These are phyloP conservation scores for Bovichtus diacanthus DNA, from an alignment of 2,797 vertebrate species.

Conservation along the genomic window DNA sequence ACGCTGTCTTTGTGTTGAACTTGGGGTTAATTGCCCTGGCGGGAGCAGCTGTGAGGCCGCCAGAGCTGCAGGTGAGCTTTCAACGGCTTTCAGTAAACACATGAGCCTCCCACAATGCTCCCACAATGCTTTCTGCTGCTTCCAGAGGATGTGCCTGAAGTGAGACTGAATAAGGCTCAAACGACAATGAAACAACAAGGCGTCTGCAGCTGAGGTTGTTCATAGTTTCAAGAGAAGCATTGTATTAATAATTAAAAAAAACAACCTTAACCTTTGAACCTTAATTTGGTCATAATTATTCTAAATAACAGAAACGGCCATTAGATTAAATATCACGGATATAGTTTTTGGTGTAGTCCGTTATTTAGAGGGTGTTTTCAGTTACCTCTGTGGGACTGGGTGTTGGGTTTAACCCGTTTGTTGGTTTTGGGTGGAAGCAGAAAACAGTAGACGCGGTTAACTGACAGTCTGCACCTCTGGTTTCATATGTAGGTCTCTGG, in stretches of 20 bases:
- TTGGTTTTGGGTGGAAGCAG: constrained; percentile 66
- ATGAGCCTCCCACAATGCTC: constrained; percentile 62
- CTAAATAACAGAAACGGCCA: not conserved
- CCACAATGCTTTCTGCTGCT: constrained; percentile 62
- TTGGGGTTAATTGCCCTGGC: constrained; percentile 66
- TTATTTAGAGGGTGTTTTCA: constrained; percentile 47
- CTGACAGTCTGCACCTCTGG: constrained; percentile 46
- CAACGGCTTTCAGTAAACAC: constrained; percentile 59
- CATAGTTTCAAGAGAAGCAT: not conserved
- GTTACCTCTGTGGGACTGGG: constrained; percentile 14
- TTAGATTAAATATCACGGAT: not conserved
- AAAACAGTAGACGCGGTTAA: constrained; percentile 51
- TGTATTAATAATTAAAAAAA: not conserved
- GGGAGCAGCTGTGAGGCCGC: constrained; percentile 72
- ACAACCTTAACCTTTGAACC: not conserved
- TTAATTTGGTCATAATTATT: not conserved
- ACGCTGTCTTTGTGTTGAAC: constrained; percentile 58
- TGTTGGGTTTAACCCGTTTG: constrained; percentile 52
- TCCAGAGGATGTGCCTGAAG: constrained; percentile 67
- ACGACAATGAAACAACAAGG: constrained; percentile 60
- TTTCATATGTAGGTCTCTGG: constrained; percentile 65
- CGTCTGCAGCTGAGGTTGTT: constrained; percentile 41
- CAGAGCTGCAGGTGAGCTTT: constrained; percentile 77
- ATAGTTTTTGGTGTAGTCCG: not conserved
- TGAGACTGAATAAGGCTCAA: constrained; percentile 39